Conservation (phyloP, 2,888 invertebrate species). For the Halocaridina rubra region DNA sequence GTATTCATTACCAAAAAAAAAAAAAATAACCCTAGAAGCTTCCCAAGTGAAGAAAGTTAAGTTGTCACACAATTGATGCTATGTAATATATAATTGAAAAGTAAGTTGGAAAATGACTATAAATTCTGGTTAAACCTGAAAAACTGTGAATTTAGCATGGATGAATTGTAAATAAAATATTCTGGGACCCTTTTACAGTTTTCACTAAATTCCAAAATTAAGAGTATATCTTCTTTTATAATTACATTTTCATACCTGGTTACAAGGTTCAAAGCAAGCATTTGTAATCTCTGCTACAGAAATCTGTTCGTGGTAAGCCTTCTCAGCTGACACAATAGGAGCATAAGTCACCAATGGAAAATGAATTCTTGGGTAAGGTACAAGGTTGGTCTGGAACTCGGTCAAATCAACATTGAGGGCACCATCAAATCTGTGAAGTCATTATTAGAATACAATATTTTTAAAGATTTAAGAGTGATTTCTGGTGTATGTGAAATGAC, state of each 20-base stretch:
- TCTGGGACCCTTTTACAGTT: not conserved
- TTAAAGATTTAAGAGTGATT: too few species aligned
- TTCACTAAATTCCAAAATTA: not conserved
- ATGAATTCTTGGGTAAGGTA: conserved; percentile 73
- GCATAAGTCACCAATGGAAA: conserved; percentile 70
- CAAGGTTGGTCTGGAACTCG: conserved; percentile 68
- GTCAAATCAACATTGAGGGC: conserved; percentile 71
- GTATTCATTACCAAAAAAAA: too few species aligned
- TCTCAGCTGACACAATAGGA: conserved; percentile 66
- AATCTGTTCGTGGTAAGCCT: conserved; percentile 66
- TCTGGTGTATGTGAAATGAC: too few species aligned
- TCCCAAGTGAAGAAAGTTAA: too few species aligned
- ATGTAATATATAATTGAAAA: not conserved
- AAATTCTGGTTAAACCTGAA: not conserved
- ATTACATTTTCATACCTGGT: conserved; percentile 65
- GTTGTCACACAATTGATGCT: not conserved
- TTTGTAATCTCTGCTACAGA: conserved; percentile 70
- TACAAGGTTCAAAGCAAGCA: conserved; percentile 70
- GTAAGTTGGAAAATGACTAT: not conserved
- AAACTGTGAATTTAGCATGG: not conserved
- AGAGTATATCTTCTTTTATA: not conserved
- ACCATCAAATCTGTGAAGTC: conserved; percentile 68
- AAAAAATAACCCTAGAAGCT: too few species aligned
- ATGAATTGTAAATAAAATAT: not conserved
- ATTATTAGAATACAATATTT: too few species aligned